Evolutionary conservation across 2,797 vertebrate species (phyloP).

Genomic region (Carcharodon carcharias): DNA sequence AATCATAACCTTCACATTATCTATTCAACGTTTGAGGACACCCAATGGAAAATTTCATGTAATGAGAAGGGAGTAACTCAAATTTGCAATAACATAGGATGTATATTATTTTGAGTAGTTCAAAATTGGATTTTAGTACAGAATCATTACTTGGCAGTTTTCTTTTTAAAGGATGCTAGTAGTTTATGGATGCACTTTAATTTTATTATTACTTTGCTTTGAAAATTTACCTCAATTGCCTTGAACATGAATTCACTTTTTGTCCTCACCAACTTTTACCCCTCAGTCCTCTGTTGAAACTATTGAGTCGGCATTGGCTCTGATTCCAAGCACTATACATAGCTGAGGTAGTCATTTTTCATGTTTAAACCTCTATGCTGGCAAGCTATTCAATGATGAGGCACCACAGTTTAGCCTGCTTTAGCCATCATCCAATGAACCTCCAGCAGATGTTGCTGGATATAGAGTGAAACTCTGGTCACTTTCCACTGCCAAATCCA

Average conservation of each 20-base stretch:
- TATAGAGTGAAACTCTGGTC: neutral
- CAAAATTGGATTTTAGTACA: neutral
- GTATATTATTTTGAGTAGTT: slow-evolving; percentile 22
- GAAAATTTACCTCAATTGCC: slow-evolving; percentile 17
- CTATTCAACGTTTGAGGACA: neutral
- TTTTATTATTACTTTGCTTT: slow-evolving; percentile 21
- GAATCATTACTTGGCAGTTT: neutral
- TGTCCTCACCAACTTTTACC: neutral
- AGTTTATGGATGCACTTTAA: neutral
- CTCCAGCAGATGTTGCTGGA: neutral
- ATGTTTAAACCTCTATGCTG: neutral
- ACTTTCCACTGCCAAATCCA: neutral
- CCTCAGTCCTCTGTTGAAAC: neutral
- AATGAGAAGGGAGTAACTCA: neutral
- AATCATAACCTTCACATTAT: slow-evolving; percentile 14
- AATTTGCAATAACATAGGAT: neutral
- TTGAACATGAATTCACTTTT: slow-evolving; percentile 7
- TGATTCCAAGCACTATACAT: neutral
- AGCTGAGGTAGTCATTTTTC: neutral
- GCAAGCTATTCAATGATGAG: neutral
- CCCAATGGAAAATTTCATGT: neutral
- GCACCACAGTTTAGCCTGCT: neutral
- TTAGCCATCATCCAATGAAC: neutral
- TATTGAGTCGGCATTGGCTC: neutral
- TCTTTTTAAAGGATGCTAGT: slow-evolving; percentile 10